Conservation (phyloP, 35 echinoderm and acorn worm species). For the Anneissia japonica region DNA sequence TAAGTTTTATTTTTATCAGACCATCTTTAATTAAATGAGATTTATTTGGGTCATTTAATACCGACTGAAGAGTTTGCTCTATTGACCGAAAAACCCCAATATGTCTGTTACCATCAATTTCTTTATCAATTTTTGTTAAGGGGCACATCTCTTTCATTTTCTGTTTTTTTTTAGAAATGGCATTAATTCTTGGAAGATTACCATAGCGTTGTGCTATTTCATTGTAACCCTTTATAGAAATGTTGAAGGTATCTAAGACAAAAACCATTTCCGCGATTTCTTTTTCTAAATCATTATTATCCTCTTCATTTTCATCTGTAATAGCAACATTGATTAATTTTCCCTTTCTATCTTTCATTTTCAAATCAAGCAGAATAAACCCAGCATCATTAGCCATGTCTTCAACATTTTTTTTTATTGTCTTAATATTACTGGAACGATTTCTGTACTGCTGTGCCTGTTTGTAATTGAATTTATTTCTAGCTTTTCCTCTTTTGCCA, state of each 20-base stretch:
- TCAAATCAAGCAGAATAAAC: conserved; percentile 13
- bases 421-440: too few species aligned
- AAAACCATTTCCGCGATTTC: conserved; percentile 26
- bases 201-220: conserved; percentile 26
- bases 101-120: neutral
- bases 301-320: conserved; percentile 2
- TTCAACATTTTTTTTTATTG: conserved; percentile 13
- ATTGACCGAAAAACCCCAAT: conserved; percentile 9
- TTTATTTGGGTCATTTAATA: conserved; percentile 3
- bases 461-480: conserved; percentile 24
- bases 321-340: neutral
- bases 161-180: neutral
- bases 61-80: neutral
- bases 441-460: conserved; percentile 15
- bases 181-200: conserved; percentile 22
- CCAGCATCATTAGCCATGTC: neutral
- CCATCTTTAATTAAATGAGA: conserved; percentile 1
- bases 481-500: conserved; percentile 29
- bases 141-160: neutral
- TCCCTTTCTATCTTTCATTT: conserved; percentile 1
- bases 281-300: conserved; percentile 1
- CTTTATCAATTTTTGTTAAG: neutral
- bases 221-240: conserved; percentile 46
- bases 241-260: conserved; percentile 58
- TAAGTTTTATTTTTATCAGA: conserved; percentile 42